These are phyloP conservation scores for Microcebus griseorufus DNA, from an alignment of 2,113 vertebrate species.

Conservation along the genomic window DNA sequence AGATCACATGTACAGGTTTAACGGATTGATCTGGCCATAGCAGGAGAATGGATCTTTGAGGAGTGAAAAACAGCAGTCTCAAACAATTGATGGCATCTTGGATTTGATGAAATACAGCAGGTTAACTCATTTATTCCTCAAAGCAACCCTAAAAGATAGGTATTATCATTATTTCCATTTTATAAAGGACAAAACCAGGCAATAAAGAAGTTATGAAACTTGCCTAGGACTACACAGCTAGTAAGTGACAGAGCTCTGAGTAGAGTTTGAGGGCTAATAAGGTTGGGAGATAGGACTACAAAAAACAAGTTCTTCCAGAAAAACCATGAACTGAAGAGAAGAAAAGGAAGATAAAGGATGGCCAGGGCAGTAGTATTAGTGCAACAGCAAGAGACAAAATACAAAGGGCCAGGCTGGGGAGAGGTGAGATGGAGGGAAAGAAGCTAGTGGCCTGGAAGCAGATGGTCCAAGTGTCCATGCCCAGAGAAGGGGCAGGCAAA, in stretches of 20 bases:
- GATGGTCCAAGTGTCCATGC: not conserved
- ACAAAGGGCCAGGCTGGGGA: not conserved
- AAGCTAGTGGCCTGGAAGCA: not conserved
- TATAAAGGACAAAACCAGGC: not conserved
- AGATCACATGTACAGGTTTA: not conserved
- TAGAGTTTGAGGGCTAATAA: not conserved
- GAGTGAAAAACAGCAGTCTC: not conserved
- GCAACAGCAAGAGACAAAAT: not conserved
- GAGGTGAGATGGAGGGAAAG: not conserved
- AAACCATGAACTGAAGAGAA: not conserved
- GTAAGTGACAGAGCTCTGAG: not conserved
- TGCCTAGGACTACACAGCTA: not conserved
- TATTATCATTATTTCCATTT: not conserved
- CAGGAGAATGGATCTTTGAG: not conserved
- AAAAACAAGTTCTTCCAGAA: not conserved
- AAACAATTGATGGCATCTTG: not conserved
- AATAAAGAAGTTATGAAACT: not conserved
- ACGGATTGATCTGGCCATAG: not conserved
- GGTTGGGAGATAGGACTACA: not conserved
- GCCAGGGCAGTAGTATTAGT: not conserved
- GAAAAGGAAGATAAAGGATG: not conserved
- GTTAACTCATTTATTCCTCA: not conserved
- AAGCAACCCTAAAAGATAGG: not conserved
- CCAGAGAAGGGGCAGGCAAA: not conserved
- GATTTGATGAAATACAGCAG: not conserved